These are phyloP conservation scores for Lophotriccus pileatus DNA, from an alignment of 2,797 vertebrate genomes.

Conservation along the genomic window DNA sequence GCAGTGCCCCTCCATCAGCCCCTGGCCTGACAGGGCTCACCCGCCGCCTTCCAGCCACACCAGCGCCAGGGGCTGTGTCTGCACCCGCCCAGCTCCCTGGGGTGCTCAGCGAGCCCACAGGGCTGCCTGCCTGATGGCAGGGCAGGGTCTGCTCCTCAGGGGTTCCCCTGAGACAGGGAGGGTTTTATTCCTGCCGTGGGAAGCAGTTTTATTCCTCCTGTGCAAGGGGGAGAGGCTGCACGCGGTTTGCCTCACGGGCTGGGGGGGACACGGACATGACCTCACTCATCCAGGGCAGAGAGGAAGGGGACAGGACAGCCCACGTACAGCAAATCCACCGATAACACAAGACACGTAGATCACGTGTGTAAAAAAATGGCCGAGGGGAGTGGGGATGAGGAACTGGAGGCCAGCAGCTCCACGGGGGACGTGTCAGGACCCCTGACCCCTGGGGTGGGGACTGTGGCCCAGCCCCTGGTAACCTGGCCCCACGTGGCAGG, in stretches of 20 bases:
- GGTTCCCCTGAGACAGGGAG: not conserved
- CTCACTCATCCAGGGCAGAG: not conserved
- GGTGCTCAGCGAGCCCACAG: not conserved
- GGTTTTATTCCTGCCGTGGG: too few species aligned
- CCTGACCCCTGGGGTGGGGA: not conserved
- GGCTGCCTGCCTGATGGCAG: accelerated
- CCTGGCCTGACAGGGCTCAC: not conserved
- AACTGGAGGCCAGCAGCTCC: not conserved
- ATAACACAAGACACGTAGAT: not conserved
- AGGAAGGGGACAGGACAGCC: not conserved
- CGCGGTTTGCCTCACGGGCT: not conserved
- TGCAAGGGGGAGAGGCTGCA: not conserved
- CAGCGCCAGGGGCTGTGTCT: not conserved
- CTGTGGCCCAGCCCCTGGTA: not conserved
- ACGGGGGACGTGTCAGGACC: not conserved
- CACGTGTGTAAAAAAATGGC: not conserved
- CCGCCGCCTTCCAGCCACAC: not conserved
- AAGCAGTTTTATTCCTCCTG: not conserved
- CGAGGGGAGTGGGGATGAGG: not conserved
- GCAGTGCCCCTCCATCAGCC: not conserved
- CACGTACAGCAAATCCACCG: not conserved
- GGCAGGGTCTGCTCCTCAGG: accelerated
- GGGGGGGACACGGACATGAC: not conserved
- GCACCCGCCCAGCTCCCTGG: not conserved
- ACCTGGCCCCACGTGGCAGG: not conserved